Conservation (phyloP, 1,140 invertebrate genomes). For the Micrasema minimum region DNA sequence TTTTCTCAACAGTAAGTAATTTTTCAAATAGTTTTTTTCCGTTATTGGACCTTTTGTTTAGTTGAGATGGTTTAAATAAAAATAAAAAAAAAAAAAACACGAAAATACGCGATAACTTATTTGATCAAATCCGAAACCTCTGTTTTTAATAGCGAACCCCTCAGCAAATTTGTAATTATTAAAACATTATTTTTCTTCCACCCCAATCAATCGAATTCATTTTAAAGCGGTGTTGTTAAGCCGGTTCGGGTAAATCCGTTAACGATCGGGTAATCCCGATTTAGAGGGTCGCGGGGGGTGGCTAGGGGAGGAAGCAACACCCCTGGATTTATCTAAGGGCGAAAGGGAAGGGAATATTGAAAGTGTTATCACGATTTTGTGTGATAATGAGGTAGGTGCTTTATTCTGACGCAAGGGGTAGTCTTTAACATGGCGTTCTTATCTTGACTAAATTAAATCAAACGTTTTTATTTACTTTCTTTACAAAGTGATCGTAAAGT, state of each 20-base stretch:
- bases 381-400: slow-evolving; percentile 50
- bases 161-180: no score
- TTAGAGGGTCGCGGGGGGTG: neutral
- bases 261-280: slow-evolving; percentile 49
- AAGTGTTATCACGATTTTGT: slow-evolving; percentile 53
- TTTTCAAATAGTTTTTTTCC: no score
- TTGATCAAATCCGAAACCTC: no score
- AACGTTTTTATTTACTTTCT: no score
- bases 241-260: slow-evolving; percentile 44
- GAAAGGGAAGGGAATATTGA: slow-evolving; percentile 45
- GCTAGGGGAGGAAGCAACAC: neutral
- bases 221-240: slow-evolving; percentile 41
- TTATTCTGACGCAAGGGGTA: slow-evolving; percentile 31
- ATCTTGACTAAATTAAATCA: slow-evolving; percentile 40
- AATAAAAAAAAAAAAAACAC: no score
- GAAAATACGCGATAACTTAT: no score
- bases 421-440: slow-evolving; percentile 26
- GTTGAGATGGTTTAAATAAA: no score
- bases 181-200: no score
- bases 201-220: slow-evolving; percentile 44
- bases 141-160: no score
- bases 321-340: slow-evolving; percentile 26
- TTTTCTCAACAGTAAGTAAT: no score
- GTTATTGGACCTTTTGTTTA: no score
- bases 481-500: no score